phyloP scores from a whole-genome alignment of 2,113 vertebrate genomes.

The Platysteira castanea region DNA sequence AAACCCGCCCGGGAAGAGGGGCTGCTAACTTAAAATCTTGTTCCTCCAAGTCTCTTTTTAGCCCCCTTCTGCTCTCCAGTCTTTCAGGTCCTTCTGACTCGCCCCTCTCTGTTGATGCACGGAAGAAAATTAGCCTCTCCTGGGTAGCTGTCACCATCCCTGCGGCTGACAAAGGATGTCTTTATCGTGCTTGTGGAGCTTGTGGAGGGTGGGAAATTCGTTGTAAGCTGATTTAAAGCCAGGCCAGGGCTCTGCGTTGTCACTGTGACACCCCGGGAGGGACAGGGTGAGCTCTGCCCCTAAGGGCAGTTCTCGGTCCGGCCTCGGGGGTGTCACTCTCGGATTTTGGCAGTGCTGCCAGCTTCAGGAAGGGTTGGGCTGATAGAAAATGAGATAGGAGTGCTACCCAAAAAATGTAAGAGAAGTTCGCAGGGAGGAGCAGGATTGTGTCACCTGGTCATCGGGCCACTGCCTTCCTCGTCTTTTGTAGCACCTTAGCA shows the following conservation, averaged over 20 bases:
- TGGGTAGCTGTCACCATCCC: not conserved
- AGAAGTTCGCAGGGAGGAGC: not conserved
- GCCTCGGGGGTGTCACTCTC: rapidly evolving
- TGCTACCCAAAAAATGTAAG: not conserved
- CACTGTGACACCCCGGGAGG: not conserved
- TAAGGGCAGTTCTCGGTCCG: rapidly evolving
- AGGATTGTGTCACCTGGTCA: not conserved
- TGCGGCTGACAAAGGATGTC: not conserved
- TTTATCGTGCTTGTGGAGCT: not conserved
- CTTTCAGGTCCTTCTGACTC: not conserved
- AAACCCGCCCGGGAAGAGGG: not conserved
- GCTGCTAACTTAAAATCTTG: not conserved
- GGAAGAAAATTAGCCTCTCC: not conserved
- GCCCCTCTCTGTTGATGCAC: not conserved
- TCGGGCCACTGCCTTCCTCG: not conserved
- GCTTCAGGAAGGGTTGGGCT: not conserved
- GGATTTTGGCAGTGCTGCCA: not conserved
- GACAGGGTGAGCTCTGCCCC: not conserved
- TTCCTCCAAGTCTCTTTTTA: not conserved
- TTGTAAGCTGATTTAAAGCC: not conserved
- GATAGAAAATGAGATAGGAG: not conserved
- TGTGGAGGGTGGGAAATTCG: not conserved
- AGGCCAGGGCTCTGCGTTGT: not conserved
- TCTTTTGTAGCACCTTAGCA: not conserved
- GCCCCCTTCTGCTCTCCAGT: rapidly evolving